Evolutionary conservation across 2,888 invertebrate species (phyloP).

Genomic region (Ferdinandea cuprea): DNA sequence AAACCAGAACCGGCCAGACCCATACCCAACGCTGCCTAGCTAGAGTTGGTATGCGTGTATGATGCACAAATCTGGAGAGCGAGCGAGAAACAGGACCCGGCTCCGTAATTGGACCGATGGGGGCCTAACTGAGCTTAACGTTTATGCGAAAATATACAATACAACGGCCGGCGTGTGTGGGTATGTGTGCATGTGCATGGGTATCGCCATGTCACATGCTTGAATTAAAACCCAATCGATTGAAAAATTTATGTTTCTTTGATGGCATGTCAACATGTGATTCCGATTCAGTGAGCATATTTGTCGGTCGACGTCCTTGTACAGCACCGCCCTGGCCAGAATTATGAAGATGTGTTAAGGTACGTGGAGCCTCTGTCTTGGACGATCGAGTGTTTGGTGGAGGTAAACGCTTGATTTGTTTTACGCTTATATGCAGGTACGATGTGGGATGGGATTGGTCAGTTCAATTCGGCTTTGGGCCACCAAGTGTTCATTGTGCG

Average conservation of each 20-base stretch:
- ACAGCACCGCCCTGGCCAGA: conserved; percentile 43
- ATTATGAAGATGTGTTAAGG: conserved; percentile 30
- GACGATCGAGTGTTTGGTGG: not conserved
- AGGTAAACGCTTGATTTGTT: conserved; percentile 35
- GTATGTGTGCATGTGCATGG: conserved; percentile 33
- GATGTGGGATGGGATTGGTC: conserved; percentile 40
- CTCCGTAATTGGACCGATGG: conserved; percentile 42
- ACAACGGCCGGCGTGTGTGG: conserved; percentile 21
- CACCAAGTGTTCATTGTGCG: too few relatives aligned
- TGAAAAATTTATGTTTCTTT: conserved; percentile 78
- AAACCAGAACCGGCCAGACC: conserved; percentile 13
- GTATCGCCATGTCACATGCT: conserved; percentile 74
- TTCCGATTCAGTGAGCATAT: conserved; percentile 69
- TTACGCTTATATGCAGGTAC: conserved; percentile 45
- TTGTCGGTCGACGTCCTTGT: too few relatives aligned
- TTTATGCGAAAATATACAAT: not conserved
- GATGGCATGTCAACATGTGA: conserved; percentile 74
- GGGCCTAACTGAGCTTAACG: conserved; percentile 16
- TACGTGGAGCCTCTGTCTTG: not conserved
- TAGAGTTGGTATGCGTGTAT: not conserved
- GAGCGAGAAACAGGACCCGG: conserved; percentile 2
- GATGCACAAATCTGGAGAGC: not conserved
- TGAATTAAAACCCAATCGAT: conserved; percentile 78
- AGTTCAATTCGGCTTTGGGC: too few relatives aligned
- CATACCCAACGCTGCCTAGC: not conserved